phyloP scores from a whole-genome alignment of 1,140 invertebrate species.

The Vanessa atalanta region DNA sequence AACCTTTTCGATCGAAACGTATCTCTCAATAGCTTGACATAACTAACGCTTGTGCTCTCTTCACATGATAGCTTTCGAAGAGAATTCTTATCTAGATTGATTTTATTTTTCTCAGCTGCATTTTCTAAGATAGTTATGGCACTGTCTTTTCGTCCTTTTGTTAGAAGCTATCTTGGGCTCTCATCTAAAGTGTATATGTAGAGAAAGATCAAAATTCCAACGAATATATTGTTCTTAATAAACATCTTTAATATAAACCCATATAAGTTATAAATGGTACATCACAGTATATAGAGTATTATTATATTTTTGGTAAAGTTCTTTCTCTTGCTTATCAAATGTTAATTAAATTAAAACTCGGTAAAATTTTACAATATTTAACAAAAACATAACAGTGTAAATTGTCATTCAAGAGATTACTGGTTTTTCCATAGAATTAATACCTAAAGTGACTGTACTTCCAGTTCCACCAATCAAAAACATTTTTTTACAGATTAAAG shows the following conservation, averaged over 20 bases:
- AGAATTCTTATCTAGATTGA: constrained; percentile 46
- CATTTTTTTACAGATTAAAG: too few species aligned
- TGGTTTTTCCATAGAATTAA: too few species aligned
- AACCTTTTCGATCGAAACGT: constrained; percentile 59
- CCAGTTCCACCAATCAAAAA: too few species aligned
- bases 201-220: constrained; percentile 56
- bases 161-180: constrained; percentile 84
- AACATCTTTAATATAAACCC: constrained; percentile 51
- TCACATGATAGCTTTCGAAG: constrained; percentile 54
- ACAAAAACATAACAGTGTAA: too few species aligned
- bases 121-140: constrained; percentile 54
- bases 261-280: constrained; percentile 46
- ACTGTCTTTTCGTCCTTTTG: constrained; percentile 73
- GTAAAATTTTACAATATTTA: too few species aligned
- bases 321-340: too few species aligned
- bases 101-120: constrained; percentile 59
- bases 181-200: constrained; percentile 64
- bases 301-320: too few species aligned
- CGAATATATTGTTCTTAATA: constrained; percentile 56
- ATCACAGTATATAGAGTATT: neutral
- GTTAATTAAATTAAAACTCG: too few species aligned
- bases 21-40: constrained; percentile 42
- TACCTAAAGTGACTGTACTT: too few species aligned
- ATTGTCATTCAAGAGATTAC: too few species aligned
- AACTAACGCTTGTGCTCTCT: constrained; percentile 37